These are phyloP conservation scores for Prunella fulvescens DNA, from an alignment of 2,113 vertebrate species.

Conservation along the genomic window DNA sequence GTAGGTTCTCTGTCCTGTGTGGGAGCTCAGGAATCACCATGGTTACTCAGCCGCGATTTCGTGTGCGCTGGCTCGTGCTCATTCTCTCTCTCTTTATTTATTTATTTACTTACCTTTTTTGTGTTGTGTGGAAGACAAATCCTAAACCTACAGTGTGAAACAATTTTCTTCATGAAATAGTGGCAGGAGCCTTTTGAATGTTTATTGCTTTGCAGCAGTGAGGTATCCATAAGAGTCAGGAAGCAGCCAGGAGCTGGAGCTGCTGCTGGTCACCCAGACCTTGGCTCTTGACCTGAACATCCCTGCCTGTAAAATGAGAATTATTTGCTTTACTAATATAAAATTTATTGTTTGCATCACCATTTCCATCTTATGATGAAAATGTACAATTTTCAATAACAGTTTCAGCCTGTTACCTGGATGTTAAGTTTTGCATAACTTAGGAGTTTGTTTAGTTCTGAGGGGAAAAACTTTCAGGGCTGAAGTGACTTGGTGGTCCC, in stretches of 20 bases:
- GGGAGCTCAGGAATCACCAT: constrained; percentile 40
- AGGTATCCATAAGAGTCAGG: background rate
- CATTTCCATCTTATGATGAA: background rate
- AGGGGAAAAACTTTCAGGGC: background rate
- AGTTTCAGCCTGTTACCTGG: background rate
- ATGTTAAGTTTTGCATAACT: background rate
- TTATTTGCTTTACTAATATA: background rate
- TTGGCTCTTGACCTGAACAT: background rate
- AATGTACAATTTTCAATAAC: background rate
- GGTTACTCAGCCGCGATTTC: constrained; percentile 17
- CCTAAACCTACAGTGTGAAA: background rate
- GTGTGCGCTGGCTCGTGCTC: fast-evolving
- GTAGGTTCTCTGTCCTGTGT: background rate
- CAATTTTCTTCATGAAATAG: background rate
- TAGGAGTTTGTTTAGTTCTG: background rate
- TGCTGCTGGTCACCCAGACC: background rate
- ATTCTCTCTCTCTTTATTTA: background rate
- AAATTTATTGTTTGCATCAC: background rate
- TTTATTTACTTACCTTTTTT: background rate
- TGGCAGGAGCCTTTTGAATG: background rate
- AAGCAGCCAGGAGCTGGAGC: background rate
- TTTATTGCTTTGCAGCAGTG: background rate
- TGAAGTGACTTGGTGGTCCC: background rate
- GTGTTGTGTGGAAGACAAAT: background rate
- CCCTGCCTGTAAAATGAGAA: background rate